Percentiles rank a stretch among this genome's conserved stretches.
These are phyloP conservation scores for Dorcus hopei DNA, from an alignment of 2,888 invertebrate genomes.

Conservation along the genomic window DNA sequence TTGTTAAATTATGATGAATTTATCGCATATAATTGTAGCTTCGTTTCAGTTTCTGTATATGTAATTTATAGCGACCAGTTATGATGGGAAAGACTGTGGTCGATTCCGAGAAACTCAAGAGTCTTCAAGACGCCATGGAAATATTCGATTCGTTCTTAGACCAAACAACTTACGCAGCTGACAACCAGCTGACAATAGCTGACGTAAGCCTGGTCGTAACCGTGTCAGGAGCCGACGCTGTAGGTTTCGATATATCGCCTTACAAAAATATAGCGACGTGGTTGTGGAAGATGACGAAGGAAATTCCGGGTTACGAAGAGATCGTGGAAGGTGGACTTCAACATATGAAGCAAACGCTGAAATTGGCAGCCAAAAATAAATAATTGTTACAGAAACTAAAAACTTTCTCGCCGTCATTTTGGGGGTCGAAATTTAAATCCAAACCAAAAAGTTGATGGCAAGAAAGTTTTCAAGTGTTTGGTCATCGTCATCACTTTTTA, in stretches of 20 bases:
- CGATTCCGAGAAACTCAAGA: conserved; percentile 66
- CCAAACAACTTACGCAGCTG: conserved; percentile 68
- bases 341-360: conserved; percentile 39
- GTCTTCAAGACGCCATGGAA: conserved; percentile 64
- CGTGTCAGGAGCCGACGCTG: conserved; percentile 67
- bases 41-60: no score
- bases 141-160: conserved; percentile 71
- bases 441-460: no score
- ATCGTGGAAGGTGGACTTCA: conserved; percentile 40
- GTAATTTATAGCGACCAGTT: conserved; percentile 39
- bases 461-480: no score
- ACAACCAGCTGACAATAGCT: conserved; percentile 71
- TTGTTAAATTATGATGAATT: no score
- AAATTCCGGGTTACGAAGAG: conserved; percentile 57
- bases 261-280: conserved; percentile 67
- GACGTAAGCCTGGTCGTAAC: conserved; percentile 68
- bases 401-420: background rate
- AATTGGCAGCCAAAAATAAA: conserved; percentile 33
- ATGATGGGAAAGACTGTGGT: conserved; percentile 48
- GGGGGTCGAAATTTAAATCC: background rate
- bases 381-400: background rate
- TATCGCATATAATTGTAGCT: no score
- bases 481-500: no score
- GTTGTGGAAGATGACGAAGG: conserved; percentile 57
- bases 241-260: conserved; percentile 61